Conservation (phyloP, 2,888 invertebrate genomes). For the Eristalis intricaria region DNA sequence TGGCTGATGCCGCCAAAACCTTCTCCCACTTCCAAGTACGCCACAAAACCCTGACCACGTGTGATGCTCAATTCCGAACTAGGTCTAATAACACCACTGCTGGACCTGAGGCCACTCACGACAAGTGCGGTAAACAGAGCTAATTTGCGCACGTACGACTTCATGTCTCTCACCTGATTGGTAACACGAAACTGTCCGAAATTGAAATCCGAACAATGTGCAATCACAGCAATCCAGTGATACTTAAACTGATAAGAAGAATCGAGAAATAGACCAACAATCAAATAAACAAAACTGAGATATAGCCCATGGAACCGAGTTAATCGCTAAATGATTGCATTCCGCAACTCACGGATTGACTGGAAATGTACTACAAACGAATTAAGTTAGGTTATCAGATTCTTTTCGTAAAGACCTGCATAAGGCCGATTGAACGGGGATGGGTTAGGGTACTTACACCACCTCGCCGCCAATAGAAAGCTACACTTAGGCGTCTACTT, state of each 20-base stretch:
- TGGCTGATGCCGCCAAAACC: constrained; percentile 71
- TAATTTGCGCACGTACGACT: background rate
- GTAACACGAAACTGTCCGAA: background rate
- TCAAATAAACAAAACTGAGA: constrained; percentile 7
- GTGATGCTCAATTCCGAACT: constrained; percentile 60
- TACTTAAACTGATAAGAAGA: constrained; percentile 5
- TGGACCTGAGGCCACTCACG: background rate
- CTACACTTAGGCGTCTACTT: too few species aligned
- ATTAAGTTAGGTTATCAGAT: background rate
- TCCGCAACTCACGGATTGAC: background rate
- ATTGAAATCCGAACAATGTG: background rate
- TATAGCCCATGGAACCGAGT: constrained; percentile 20
- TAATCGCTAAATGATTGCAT: background rate
- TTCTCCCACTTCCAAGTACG: constrained; percentile 73
- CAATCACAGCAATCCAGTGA: background rate
- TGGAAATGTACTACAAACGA: background rate
- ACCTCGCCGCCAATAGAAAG: too few species aligned
- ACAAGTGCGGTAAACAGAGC: background rate
- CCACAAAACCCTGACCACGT: constrained; percentile 73
- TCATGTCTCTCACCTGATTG: background rate
- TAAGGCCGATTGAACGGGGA: too few species aligned
- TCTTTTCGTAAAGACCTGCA: too few species aligned
- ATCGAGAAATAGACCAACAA: background rate
- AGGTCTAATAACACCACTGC: constrained; percentile 65
- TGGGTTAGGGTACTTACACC: too few species aligned